Evolutionary conservation across 2,797 vertebrate genomes (phyloP).

Genomic region (Mormyrus proboscirostris): DNA sequence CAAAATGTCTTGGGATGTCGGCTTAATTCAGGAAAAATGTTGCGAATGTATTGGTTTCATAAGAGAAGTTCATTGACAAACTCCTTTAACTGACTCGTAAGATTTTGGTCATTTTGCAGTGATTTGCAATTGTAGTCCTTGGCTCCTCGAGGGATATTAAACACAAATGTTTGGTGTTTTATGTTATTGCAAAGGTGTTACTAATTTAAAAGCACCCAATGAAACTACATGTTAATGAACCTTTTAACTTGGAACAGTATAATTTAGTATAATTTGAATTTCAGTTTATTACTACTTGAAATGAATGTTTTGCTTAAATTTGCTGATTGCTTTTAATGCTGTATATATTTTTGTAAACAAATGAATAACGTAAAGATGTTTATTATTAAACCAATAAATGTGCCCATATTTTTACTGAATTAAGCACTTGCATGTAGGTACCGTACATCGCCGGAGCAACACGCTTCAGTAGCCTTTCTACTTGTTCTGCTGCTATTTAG

Average conservation of each 20-base stretch:
- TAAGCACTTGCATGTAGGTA: not conserved
- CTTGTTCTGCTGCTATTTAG: not conserved
- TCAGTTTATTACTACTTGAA: not conserved
- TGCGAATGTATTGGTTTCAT: not conserved
- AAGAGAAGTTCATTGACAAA: not conserved
- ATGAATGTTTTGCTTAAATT: not conserved
- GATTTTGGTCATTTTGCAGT: not conserved
- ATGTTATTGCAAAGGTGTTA: not conserved
- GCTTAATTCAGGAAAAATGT: not conserved
- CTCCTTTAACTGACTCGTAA: not conserved
- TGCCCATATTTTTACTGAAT: not conserved
- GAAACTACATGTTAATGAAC: not conserved
- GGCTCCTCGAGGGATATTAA: not conserved
- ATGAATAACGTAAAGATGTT: not conserved
- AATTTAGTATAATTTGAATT: not conserved
- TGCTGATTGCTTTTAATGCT: not conserved
- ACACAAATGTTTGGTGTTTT: not conserved
- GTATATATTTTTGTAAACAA: not conserved
- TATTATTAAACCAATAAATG: not conserved
- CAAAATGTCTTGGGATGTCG: not conserved
- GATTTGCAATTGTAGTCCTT: not conserved
- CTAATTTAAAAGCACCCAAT: not conserved
- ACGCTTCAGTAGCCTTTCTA: not conserved
- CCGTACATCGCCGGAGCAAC: not conserved
- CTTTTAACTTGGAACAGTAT: not conserved